Evolutionary conservation across 2,888 invertebrate species (phyloP).

Genomic region (Leptinotarsa juncta): DNA sequence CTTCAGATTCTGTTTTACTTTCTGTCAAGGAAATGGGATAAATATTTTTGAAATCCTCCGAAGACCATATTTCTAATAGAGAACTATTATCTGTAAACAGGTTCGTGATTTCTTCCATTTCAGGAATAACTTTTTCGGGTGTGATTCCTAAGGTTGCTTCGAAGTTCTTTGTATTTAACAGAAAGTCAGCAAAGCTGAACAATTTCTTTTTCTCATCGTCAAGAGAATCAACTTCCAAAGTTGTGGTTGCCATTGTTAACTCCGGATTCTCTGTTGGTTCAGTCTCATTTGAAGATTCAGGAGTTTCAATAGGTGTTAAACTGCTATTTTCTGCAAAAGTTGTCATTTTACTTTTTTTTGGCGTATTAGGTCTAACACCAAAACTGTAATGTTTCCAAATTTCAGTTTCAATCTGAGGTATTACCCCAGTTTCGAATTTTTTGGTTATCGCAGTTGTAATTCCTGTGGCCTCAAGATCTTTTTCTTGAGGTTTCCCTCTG

Average conservation of each 20-base stretch:
- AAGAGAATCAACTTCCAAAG: background rate
- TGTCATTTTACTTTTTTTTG: too few relatives aligned
- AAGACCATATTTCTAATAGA: background rate
- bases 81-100: background rate
- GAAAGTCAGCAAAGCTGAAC: conserved; percentile 24
- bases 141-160: conserved; percentile 24
- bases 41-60: background rate
- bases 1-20: background rate
- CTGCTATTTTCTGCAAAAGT: background rate
- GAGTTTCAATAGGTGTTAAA: background rate
- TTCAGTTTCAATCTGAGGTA: too few relatives aligned
- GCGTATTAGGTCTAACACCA: too few relatives aligned
- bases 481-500: too few relatives aligned
- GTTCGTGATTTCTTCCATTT: background rate
- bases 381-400: too few relatives aligned
- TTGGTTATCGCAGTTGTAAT: too few relatives aligned
- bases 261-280: background rate
- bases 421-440: too few relatives aligned
- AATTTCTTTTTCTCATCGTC: conserved; percentile 7
- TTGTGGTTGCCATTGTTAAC: background rate
- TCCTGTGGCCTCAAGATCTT: too few relatives aligned
- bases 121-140: background rate
- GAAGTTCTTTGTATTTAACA: conserved; percentile 25
- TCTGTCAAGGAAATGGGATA: background rate
- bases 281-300: background rate